phyloP scores from a whole-genome alignment of 1,140 invertebrate genomes.

The Drosophila novamexicana region DNA sequence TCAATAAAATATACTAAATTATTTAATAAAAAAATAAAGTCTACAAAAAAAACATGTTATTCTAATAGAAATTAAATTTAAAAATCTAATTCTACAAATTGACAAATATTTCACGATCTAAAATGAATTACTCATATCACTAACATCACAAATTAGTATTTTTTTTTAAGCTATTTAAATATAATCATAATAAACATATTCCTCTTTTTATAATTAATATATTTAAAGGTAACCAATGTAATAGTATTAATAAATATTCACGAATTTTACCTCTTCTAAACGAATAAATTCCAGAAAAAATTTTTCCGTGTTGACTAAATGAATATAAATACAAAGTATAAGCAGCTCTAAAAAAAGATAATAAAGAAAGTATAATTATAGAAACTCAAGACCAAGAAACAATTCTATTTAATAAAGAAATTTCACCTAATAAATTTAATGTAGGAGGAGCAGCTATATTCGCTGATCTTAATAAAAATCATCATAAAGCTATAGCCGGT shows the following conservation, averaged over 20 bases:
- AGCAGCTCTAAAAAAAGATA: conserved; percentile 83
- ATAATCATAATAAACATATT: conserved; percentile 85
- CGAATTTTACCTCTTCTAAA: conserved; percentile 81
- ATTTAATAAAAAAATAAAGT: conserved; percentile 18
- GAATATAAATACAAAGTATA: conserved; percentile 86
- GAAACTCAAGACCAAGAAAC: conserved; percentile 84
- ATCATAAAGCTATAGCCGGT: conserved; percentile 85
- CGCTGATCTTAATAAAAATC: conserved; percentile 86
- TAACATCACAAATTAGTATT: conserved; percentile 87
- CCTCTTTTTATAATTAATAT: conserved; percentile 86
- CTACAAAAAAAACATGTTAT: conserved; percentile 46
- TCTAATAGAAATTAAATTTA: conserved; percentile 78
- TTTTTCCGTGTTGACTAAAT: conserved; percentile 86
- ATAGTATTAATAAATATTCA: conserved; percentile 87
- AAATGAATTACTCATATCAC: conserved; percentile 82
- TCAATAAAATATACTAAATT: conserved; percentile 76
- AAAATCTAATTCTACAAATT: conserved; percentile 60
- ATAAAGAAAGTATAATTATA: conserved; percentile 85
- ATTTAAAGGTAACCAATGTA: conserved; percentile 87
- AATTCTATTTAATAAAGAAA: conserved; percentile 87
- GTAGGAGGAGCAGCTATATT: conserved; percentile 85
- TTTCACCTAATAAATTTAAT: conserved; percentile 85
- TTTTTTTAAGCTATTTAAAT: conserved; percentile 87
- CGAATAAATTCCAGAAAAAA: conserved; percentile 77
- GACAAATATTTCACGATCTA: too few relatives aligned